Percentiles rank a stretch among this genome's conserved stretches.
Conservation (phyloP, 2,888 invertebrate genomes). For the Cephus runcator region DNA sequence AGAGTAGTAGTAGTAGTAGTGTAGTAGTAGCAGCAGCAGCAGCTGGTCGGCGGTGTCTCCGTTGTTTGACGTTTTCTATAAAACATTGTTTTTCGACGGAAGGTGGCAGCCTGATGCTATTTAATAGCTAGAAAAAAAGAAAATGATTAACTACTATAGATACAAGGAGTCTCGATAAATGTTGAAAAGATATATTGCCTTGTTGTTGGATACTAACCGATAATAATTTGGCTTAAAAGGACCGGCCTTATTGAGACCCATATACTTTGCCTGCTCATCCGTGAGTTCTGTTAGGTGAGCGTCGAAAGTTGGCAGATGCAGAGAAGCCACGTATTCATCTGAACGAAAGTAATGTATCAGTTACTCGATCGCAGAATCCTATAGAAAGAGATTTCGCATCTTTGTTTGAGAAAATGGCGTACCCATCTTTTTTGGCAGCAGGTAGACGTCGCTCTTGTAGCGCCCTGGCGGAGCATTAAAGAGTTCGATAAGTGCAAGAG, state of each 20-base stretch:
- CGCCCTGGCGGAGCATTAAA: conserved; percentile 95
- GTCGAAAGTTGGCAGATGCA: conserved; percentile 97
- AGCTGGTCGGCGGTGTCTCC: no score
- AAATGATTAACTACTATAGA: no score
- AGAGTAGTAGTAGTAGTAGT: no score
- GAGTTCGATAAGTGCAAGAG: conserved; percentile 94
- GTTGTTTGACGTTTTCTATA: no score
- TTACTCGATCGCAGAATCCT: neutral
- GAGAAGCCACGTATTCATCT: conserved; percentile 98
- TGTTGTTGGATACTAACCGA: conserved; percentile 70
- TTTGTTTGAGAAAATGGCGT: conserved; percentile 23
- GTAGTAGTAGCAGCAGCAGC: no score
- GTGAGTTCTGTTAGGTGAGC: conserved; percentile 95
- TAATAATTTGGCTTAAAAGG: conserved; percentile 99
- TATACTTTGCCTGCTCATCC: conserved; percentile 97
- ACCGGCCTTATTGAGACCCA: conserved; percentile 97
- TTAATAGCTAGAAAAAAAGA: no score
- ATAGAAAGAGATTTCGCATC: neutral
- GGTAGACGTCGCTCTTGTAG: conserved; percentile 97
- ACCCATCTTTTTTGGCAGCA: conserved; percentile 99
- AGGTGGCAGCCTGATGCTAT: no score
- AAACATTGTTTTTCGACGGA: no score
- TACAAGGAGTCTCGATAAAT: no score
- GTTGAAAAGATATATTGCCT: no score
- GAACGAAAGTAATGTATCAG: conserved; percentile 36